Base-by-base conservation (phyloP, 2,113 vertebrate genomes). In the Channa argus region DNA sequence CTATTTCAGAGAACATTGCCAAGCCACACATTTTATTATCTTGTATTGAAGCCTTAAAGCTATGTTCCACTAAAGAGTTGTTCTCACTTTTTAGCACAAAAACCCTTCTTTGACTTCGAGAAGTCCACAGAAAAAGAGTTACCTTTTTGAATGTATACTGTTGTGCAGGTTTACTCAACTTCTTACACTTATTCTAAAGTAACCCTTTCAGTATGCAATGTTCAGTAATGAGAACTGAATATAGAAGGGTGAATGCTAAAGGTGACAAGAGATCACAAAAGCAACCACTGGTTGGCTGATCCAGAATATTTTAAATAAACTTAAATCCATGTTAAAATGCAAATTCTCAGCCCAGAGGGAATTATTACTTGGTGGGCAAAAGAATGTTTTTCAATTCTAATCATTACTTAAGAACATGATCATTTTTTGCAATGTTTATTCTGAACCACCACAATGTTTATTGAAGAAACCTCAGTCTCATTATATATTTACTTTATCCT, bases 341-440 rank as follows among this genome's bases (percentile, higher is more conserved):
- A 9, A 73, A 84, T 88, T 69, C 2, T 43, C 12, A n/a, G 51
- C 41, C 81, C 47, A 60, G 63, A 47, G 63, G 66, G 59, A 71
- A 60, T 38, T 12, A 53, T 49, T 44, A 68, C 74, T 80, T 82
- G 13, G 44, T 81, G 33, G 39, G 55, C 59, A 76, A 39, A 74
- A 66, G 63, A 62, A 50, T 71, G 74, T 70, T 82, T 37, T 65
- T 82, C 62, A 74, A 72, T 63, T 80, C 60, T 62, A 38, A 60
- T 80, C 73, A 89, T 77, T 74, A 83, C 72, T 79, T 71, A 72
- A 70, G 72, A 71, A 85, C 56, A 87, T 73, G n/a, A 82, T 74
- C 1, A 74, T 77, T 78, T 72, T 59, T 72, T 59, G 51, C 12
- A 3, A 47, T 77, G 58, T 71, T 82, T 71, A 72, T 79, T 77